phyloP scores from a whole-genome alignment of 2,888 invertebrate genomes.

The Andrena camellia region DNA sequence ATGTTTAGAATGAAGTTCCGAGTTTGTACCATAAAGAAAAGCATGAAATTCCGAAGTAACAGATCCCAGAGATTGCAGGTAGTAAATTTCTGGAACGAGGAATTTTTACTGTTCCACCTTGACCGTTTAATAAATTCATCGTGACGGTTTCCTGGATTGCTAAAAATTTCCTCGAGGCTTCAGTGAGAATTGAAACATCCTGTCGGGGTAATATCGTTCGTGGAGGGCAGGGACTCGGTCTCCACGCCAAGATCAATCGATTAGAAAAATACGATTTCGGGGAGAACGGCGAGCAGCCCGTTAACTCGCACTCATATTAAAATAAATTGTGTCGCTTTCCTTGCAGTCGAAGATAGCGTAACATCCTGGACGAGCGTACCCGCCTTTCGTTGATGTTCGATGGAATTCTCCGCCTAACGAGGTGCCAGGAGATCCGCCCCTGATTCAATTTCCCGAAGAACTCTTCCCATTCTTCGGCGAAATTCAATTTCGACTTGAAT shows the following conservation, averaged over 20 bases:
- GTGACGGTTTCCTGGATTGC: neutral
- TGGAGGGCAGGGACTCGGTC: neutral
- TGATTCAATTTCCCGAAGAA: slow-evolving; percentile 74
- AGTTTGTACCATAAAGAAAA: too few species aligned
- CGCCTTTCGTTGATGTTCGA: slow-evolving; percentile 61
- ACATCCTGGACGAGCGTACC: slow-evolving; percentile 55
- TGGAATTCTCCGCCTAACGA: slow-evolving; percentile 72
- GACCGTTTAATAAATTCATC: neutral
- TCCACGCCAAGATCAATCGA: neutral
- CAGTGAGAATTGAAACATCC: neutral
- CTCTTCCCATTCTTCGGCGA: slow-evolving; percentile 71
- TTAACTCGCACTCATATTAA: slow-evolving; percentile 34
- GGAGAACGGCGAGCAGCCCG: neutral
- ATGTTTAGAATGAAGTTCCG: too few species aligned
- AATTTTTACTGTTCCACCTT: too few species aligned
- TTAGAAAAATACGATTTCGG: neutral
- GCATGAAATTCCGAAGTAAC: neutral
- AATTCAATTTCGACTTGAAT: slow-evolving; percentile 73
- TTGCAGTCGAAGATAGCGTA: slow-evolving; percentile 51
- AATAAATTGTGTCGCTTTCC: slow-evolving; percentile 47
- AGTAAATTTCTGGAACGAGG: neutral
- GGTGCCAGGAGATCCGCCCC: slow-evolving; percentile 63
- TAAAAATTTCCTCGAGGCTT: slow-evolving; percentile 20
- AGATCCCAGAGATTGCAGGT: neutral
- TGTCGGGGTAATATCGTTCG: neutral